These are phyloP conservation scores for Rhopalosiphum maidis DNA, from an alignment of 1,140 invertebrate genomes.

Conservation along the genomic window DNA sequence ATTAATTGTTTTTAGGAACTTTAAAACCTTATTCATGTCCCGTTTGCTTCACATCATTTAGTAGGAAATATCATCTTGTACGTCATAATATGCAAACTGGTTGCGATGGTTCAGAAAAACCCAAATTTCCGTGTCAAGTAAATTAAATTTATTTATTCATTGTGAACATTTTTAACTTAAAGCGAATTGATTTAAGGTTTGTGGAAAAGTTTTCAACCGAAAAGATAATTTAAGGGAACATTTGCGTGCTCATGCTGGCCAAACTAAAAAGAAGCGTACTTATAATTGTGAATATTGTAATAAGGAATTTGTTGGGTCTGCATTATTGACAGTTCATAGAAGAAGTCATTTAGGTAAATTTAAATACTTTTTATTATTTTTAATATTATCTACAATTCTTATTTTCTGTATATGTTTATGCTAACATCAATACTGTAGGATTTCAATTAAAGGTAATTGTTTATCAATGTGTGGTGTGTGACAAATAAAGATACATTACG, in stretches of 20 bases:
- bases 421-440: constrained; percentile 50
- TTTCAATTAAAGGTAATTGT: constrained; percentile 38
- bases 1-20: constrained; percentile 60
- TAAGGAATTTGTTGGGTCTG: constrained; percentile 74
- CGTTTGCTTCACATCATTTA: constrained; percentile 73
- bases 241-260: constrained; percentile 74
- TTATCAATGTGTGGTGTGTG: background rate
- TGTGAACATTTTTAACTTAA: background rate
- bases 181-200: constrained; percentile 67
- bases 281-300: constrained; percentile 72
- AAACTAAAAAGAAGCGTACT: constrained; percentile 71
- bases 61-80: constrained; percentile 77
- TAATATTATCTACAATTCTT: constrained; percentile 25
- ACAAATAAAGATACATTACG: background rate
- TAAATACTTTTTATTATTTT: constrained; percentile 59
- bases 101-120: constrained; percentile 71
- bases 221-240: constrained; percentile 80
- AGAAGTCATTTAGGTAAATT: constrained; percentile 72
- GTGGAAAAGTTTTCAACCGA: constrained; percentile 74
- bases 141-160: constrained; percentile 44
- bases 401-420: constrained; percentile 53
- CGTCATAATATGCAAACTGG: constrained; percentile 77
- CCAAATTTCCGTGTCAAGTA: constrained; percentile 70
- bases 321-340: constrained; percentile 73
- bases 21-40: constrained; percentile 68